Evolutionary conservation across 1,140 invertebrate genomes (phyloP).

Genomic region (Microplitis demolitor): DNA sequence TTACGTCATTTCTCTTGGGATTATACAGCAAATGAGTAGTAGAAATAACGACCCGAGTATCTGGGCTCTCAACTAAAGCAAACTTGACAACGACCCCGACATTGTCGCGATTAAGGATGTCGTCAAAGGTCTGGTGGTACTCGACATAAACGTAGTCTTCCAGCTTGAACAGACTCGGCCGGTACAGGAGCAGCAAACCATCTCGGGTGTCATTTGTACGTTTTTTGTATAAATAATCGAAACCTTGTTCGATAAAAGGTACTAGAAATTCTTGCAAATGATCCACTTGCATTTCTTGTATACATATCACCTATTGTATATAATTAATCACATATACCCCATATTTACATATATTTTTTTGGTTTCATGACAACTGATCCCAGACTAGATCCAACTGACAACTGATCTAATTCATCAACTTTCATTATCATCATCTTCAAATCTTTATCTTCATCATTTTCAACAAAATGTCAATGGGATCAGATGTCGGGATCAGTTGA

Average conservation of each 20-base stretch:
- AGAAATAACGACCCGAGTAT: conserved; percentile 73
- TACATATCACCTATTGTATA: conserved; percentile 71
- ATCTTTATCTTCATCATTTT: too few species aligned
- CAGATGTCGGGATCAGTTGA: too few species aligned
- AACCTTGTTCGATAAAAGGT: conserved; percentile 59
- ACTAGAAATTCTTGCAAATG: conserved; percentile 70
- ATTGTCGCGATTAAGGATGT: conserved; percentile 83
- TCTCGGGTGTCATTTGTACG: conserved; percentile 55
- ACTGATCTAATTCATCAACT: too few species aligned
- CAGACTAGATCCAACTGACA: too few species aligned
- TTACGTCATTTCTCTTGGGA: conserved; percentile 83
- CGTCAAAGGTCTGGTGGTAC: conserved; percentile 60
- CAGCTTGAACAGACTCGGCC: conserved; percentile 45
- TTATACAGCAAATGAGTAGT: conserved; percentile 96
- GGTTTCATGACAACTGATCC: too few species aligned
- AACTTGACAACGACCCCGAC: conserved; percentile 83
- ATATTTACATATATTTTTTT: too few species aligned
- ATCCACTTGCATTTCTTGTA: conserved; percentile 86
- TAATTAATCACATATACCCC: neutral
- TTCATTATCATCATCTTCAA: too few species aligned
- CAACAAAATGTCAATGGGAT: too few species aligned
- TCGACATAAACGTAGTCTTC: conserved; percentile 60
- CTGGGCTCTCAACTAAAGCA: conserved; percentile 56
- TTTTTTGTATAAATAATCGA: conserved; percentile 58
- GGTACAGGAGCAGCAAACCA: conserved; percentile 51